Evolutionary conservation across 1,140 invertebrate species (phyloP).

Genomic region (Orchesella cincta): DNA sequence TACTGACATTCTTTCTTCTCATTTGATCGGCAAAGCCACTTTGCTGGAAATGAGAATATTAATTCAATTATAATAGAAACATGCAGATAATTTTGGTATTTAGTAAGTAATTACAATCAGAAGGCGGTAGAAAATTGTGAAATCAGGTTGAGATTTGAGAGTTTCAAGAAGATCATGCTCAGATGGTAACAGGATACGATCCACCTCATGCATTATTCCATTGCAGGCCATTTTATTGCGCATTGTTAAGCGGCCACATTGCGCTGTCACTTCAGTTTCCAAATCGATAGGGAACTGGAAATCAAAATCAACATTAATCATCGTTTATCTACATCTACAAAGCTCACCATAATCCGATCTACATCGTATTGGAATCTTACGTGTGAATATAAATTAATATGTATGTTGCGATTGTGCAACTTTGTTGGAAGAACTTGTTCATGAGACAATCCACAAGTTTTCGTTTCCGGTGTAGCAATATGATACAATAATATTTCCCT

Average conservation of each 20-base stretch:
- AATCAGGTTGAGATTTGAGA: conserved; percentile 57
- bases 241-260: conserved; percentile 65
- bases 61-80: background rate
- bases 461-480: conserved; percentile 59
- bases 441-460: conserved; percentile 58
- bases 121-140: conserved; percentile 57
- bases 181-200: conserved; percentile 61
- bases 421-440: conserved; percentile 59
- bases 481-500: conserved; percentile 64
- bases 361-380: conserved; percentile 51
- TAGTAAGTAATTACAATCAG: conserved; percentile 53
- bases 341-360: background rate
- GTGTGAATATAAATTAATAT: conserved; percentile 64
- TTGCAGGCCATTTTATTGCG: conserved; percentile 66
- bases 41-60: conserved; percentile 45
- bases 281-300: conserved; percentile 59
- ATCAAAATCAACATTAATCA: conserved; percentile 31
- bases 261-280: conserved; percentile 62
- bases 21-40: conserved; percentile 58
- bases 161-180: conserved; percentile 58
- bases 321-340: conserved; percentile 34
- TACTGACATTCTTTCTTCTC: conserved; percentile 34
- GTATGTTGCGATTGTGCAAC: conserved; percentile 55
- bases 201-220: conserved; percentile 64
- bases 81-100: background rate